Conservation (phyloP, 2,888 invertebrate genomes). For the Sphaerophoria rueppellii region DNA sequence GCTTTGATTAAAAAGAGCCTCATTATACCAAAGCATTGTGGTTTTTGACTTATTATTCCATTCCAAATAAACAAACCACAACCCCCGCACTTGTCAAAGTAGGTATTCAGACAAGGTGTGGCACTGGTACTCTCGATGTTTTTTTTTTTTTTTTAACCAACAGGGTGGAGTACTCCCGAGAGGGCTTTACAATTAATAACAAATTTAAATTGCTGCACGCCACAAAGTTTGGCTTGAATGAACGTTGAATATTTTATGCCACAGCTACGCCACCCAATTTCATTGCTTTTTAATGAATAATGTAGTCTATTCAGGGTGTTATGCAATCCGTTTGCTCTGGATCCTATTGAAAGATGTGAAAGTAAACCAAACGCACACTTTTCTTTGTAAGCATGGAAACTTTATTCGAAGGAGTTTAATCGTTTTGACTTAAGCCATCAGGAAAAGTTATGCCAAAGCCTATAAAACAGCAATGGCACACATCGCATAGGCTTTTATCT, state of each 20-base stretch:
- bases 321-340: constrained; percentile 52
- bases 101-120: constrained; percentile 60
- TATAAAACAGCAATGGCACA: constrained; percentile 2
- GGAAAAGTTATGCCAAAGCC: constrained; percentile 41
- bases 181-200: constrained; percentile 4
- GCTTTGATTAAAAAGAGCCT: constrained; percentile 48
- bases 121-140: no score
- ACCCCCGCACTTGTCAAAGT: constrained; percentile 15
- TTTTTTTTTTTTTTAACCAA: no score
- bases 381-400: background rate
- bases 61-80: background rate
- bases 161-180: constrained; percentile 2
- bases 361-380: constrained; percentile 50
- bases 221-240: constrained; percentile 23
- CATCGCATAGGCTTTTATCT: constrained; percentile 46
- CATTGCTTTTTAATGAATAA: constrained; percentile 49
- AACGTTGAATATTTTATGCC: constrained; percentile 43
- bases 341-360: constrained; percentile 51
- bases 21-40: constrained; percentile 33
- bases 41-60: constrained; percentile 32
- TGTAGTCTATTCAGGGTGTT: constrained; percentile 30
- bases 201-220: constrained; percentile 15
- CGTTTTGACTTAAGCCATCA: constrained; percentile 32
- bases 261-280: constrained; percentile 59
- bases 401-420: constrained; percentile 48